Evolutionary conservation across 2,797 vertebrate genomes (phyloP), one percentile per base, ranked within the genome.

Genomic region (Delichon dasypus): DNA sequence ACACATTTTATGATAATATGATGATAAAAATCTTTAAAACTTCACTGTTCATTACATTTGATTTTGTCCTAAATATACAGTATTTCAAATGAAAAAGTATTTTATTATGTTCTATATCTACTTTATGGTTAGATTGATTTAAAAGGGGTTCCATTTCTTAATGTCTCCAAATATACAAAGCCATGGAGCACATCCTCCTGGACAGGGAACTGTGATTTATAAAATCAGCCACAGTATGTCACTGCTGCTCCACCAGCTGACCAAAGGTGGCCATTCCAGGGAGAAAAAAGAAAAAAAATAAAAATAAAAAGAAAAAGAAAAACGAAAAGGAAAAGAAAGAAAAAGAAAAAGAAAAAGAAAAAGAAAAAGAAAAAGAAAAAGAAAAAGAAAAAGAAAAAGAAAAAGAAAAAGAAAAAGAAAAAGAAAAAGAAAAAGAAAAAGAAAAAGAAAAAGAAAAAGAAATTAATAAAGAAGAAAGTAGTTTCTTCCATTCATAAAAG

Each of bases 191-290:
- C 57, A 38, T 65, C 30, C 13, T 93, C 26, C 76, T 9, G 53
- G 85, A 67, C 10, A 92, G 55, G 44, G 15, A 95, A 36, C 45
- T 95, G 89, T 90, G 70, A 91, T 94, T 95, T 94, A 95, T 62
- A 78, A 83, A 89, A 76, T 47, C 53, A 90, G 66, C 96, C 96
- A 97, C 91, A 91, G 90, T 32, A 95, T 94, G 96, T 97, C 97
- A 96, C 97, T 97, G 79, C 93, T 96, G 91, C 90, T 96, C 94
- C 95, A 97, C 61, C 64, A 83, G 68, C 78, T 93, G 67, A 76
- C 79, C 88, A 84, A 81, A 91, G 45, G 48, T 19, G 1, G 38
- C 30, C 26, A 44, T 42, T 34, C n/a, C 1, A 0, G 23, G 14
- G 2, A 12, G 16, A 48, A 5, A 10, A 26, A 29, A 16, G 7